Evolutionary conservation across 2,888 invertebrate species (phyloP), one percentile per base, ranked within the genome.

Genomic region (Aplocera efformata): DNA sequence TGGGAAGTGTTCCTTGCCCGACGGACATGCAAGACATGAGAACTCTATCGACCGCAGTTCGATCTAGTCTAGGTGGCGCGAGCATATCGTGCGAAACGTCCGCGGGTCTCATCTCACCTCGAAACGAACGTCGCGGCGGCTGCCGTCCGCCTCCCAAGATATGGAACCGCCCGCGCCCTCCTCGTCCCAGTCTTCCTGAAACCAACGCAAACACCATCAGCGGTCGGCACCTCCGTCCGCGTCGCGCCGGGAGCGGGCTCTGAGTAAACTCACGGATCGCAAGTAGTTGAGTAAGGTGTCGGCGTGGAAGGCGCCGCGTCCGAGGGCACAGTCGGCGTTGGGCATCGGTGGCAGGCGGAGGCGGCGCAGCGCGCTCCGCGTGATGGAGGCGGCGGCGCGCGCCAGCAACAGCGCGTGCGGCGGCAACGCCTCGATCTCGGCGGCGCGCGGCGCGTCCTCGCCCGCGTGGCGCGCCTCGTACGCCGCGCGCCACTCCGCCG

Each of bases 251-350:
- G 3, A 10, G 11, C 5, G n/a, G n/a, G n/a, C 10, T 9, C 26
- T 6, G 34, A 23, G 8, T 8, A 3, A 24, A 49, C 64, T 56
- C 22, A 67, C 79, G 48, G 83, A 81, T 43, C 83, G 79, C 34
- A 85, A 48, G 48, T 79, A 83, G 64, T 85, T 85, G 30, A 85
- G 74, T 48, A 85, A 61, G 5, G 85, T 79, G 60, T 81, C 82
- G 1, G 84, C 83, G 55, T 85, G 82, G 61, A 81, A 77, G 39
- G 78, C 74, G 23, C 72, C 76, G 20, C 48, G 47, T 31, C 80
- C 81, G 22, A 10, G 9, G 2, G 32, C 51, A 60, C 83, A 82
- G 53, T 63, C 60, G 29, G 69, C 73, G 38, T 50, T 29, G 7
- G 50, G 46, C 7, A 48, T 56, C 17, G 36, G 28, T 7, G 67